phyloP scores from a whole-genome alignment of 2,113 vertebrate species.

The Fregetta grallaria region DNA sequence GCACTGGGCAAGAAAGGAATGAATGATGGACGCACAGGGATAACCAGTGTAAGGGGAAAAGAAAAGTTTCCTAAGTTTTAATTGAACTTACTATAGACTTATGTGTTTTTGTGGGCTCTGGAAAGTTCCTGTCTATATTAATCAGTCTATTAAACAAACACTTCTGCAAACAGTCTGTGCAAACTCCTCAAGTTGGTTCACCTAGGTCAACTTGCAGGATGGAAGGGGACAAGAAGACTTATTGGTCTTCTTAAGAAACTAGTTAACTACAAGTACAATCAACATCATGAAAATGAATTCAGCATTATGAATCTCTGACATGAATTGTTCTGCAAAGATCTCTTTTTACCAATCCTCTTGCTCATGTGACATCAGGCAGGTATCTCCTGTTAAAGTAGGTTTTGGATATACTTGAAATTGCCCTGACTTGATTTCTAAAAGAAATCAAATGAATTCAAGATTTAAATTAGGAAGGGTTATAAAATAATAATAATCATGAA shows the following conservation, averaged over 20 bases:
- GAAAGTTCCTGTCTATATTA: constrained; percentile 6
- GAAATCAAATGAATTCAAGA: neutral
- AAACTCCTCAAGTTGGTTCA: neutral
- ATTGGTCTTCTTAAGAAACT: neutral
- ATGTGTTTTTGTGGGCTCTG: neutral
- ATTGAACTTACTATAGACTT: neutral
- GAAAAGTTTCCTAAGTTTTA: neutral
- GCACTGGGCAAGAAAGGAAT: neutral
- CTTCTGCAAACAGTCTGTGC: constrained; percentile 8
- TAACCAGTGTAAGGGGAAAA: neutral
- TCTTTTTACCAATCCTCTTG: neutral
- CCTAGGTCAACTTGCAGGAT: neutral
- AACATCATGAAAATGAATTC: neutral
- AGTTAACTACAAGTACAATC: neutral
- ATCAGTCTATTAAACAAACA: constrained; percentile 9
- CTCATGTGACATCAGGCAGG: neutral
- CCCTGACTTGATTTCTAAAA: neutral
- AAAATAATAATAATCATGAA: neutral
- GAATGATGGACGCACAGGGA: neutral
- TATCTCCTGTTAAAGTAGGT: neutral
- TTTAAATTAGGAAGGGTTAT: neutral
- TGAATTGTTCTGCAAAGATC: neutral
- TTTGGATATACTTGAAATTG: neutral
- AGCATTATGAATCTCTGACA: neutral
- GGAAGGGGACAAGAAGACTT: neutral